Conservation (phyloP, 2,113 vertebrate species). For the Procapra przewalskii region DNA sequence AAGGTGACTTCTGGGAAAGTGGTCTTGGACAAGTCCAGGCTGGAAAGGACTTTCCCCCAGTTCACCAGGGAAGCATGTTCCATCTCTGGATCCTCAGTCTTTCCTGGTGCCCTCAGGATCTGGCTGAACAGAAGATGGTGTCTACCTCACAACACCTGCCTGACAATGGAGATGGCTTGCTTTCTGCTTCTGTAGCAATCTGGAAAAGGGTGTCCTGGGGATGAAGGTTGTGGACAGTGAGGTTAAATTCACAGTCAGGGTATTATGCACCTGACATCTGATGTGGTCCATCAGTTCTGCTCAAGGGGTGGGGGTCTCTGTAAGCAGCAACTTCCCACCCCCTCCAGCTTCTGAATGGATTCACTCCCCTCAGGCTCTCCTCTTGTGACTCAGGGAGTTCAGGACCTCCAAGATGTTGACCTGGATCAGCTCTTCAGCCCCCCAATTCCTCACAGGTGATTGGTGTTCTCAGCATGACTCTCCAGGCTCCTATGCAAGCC, state of each 20-base stretch:
- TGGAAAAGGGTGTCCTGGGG: not conserved
- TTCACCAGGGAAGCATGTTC: not conserved
- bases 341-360: not conserved
- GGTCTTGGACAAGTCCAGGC: not conserved
- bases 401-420: not conserved
- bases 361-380: rapidly evolving
- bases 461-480: not conserved
- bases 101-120: not conserved
- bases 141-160: too few relatives aligned
- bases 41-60: not conserved
- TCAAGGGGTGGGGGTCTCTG: not conserved
- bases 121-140: not conserved
- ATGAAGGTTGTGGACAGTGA: not conserved
- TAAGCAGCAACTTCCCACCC: not conserved
- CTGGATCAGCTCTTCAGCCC: too few relatives aligned
- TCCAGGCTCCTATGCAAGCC: not conserved
- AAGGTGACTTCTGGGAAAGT: not conserved
- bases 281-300: conserved; percentile 61
- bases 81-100: not conserved
- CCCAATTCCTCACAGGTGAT: not conserved
- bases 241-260: conserved; percentile 82
- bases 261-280: conserved; percentile 78
- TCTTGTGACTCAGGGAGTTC: not conserved
- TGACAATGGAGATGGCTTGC: not conserved
- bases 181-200: not conserved